Conservation (phyloP, 2,888 invertebrate species). For the Diarsia rubi region DNA sequence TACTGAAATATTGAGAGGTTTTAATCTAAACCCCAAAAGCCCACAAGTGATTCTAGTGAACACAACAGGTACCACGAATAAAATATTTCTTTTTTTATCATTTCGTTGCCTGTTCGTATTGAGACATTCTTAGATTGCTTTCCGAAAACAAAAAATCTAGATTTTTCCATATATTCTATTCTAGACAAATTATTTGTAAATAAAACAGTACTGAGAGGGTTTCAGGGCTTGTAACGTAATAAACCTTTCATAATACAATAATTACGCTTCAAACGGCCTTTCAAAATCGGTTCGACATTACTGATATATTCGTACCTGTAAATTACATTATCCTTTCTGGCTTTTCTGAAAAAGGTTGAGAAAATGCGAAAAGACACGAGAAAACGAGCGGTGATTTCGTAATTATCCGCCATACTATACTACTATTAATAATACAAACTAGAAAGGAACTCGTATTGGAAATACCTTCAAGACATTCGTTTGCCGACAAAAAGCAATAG, state of each 20-base stretch:
- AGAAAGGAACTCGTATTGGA: constrained; percentile 17
- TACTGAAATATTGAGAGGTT: no score
- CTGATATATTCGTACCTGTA: constrained; percentile 37
- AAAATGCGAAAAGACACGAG: constrained; percentile 25
- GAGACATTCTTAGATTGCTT: no score
- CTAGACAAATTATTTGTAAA: constrained; percentile 20
- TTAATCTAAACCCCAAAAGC: no score
- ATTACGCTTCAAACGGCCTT: constrained; percentile 55
- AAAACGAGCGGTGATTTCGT: constrained; percentile 26
- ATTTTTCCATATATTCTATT: neutral
- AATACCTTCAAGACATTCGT: constrained; percentile 22
- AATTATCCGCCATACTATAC: constrained; percentile 46
- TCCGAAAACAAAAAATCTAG: neutral
- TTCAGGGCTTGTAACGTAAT: constrained; percentile 45
- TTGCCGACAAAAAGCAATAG: neutral
- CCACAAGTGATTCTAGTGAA: no score
- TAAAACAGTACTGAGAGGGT: constrained; percentile 22
- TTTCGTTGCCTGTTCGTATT: no score
- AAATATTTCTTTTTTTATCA: no score
- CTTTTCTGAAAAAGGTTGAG: constrained; percentile 36
- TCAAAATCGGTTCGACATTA: constrained; percentile 55
- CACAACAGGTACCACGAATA: no score
- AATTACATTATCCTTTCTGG: constrained; percentile 60
- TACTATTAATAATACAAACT: constrained; percentile 31
- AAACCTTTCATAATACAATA: constrained; percentile 57